A percentile compares a stretch with the other conserved stretches of the same genome.
Conservation (phyloP, 2,113 vertebrate genomes). For the Anoura caudifer region DNA sequence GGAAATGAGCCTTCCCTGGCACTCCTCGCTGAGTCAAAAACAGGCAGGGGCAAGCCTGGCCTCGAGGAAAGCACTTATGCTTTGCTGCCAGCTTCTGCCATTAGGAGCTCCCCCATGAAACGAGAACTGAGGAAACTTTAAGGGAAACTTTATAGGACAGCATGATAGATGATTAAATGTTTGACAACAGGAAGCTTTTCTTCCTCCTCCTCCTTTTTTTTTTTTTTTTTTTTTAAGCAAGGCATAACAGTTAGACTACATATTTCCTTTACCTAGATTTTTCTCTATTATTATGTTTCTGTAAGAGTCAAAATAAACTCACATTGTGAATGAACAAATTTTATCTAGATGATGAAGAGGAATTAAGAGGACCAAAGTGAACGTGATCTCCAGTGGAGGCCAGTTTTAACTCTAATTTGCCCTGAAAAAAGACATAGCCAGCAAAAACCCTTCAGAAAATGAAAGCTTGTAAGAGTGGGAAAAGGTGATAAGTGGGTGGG, state of each 20-base stretch:
- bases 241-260: neutral
- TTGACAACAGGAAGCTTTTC: neutral
- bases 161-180: neutral
- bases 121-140: conserved; percentile 48
- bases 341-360: neutral
- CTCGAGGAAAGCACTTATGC: conserved; percentile 74
- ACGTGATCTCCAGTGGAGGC: neutral
- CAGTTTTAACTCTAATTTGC: neutral
- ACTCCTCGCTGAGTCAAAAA: conserved; percentile 80
- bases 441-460: neutral
- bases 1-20: conserved; percentile 75
- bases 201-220: neutral
- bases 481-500: neutral
- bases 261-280: neutral
- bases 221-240: neutral
- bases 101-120: conserved; percentile 70
- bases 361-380: neutral
- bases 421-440: neutral
- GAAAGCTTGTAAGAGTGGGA: neutral
- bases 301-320: neutral
- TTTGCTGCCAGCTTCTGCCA: conserved; percentile 75
- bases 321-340: neutral
- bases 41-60: conserved; percentile 80
- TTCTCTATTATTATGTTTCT: neutral
- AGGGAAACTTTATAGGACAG: neutral